Evolutionary conservation across 2,113 vertebrate genomes (phyloP), one percentile per base, ranked within the genome.

Genomic region (Cololabis saira): DNA sequence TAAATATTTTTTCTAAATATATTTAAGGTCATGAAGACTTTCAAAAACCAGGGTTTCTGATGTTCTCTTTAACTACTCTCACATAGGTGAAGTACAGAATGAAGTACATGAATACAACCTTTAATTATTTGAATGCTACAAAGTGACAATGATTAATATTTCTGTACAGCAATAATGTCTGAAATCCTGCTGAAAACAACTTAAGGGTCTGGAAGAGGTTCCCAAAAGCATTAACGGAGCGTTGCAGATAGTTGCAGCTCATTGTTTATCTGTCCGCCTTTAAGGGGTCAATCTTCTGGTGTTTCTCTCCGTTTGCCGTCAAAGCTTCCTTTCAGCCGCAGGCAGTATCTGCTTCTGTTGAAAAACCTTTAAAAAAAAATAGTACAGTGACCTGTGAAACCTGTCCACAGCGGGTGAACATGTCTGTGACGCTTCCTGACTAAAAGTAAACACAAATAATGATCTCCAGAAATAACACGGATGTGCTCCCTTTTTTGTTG

Each of bases 91-190:
- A 27, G 24, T 27, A 27, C 24, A 27, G 24, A 2, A 3, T 27
- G 5, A 27, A 27, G n/a, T n/a, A 27, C 2, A 27, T 27, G 24
- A 27, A 27, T 27, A 68, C 7, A 14, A 52, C 2, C 47, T 19
- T 27, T 15, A 62, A 41, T 37, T 63, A 21, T 19, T 24, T 37
- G 9, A 18, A 11, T 37, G 18, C 40, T 33, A 59, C 53, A 58
- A 50, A 59, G 27, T 14, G 18, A 42, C 51, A 42, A 11, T 27
- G 40, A 62, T 63, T 45, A 55, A 62, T 56, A 22, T 49, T 63
- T 3, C 55, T 66, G n/a, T 30, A 27, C 42, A 16, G 17, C 15
- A 30, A 17, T 18, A 50, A 50, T 62, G 27, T 40, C 50, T 41
- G 17, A 61, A 37, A 61, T 49, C 12, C 7, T 37, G 41, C 13